Base-by-base conservation (phyloP, 2,888 invertebrate genomes). In the Acronicta alni region DNA sequence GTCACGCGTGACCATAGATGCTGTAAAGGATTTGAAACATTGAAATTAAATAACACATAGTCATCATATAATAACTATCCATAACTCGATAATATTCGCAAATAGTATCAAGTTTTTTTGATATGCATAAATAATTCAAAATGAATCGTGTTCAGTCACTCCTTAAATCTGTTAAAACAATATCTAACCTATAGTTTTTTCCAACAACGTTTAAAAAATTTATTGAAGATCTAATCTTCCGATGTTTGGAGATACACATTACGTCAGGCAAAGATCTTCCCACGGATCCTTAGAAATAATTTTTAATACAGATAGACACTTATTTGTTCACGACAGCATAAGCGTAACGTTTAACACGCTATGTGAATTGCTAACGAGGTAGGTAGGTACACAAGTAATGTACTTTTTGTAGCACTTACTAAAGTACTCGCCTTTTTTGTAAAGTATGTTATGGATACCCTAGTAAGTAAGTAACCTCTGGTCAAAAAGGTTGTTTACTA, bases 301-400 rank as follows among this genome's bases (percentile, higher is more conserved):
- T n/a, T 43, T 14, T 10, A 30, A 30, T 37, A 26, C 26, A 10
- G 26, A 26, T 26, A 30, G 30, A 30, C 26, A 26, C 30, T 12
- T 47, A 46, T 20, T 37, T 47, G 35, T 20, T n/a, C n/a, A 20
- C 20, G n/a, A 35, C 20, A 35, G 14, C n/a, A 4, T 47, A 15
- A n/a, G n/a, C 18, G 6, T 18, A 3, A n/a, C 41, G 42, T 56
- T 42, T 57, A 43, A 45, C 59, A 67, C 67, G 67, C 53, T 53
- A 7, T 10, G 16, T 72, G 60, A 59, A 67, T 67, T 37, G 38
- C 54, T 67, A 68, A 68, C 42, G 51, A 72, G 48, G 42, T 55
- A 35, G 6, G 42, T 55, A 35, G 6, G 1, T 32, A 32, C 1
- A 12, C 14, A 32, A 12, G 12, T 32, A 35, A 2, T 6, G 53